These are phyloP conservation scores for Catocala fraxini DNA, from an alignment of 2,888 invertebrate genomes.

Conservation along the genomic window DNA sequence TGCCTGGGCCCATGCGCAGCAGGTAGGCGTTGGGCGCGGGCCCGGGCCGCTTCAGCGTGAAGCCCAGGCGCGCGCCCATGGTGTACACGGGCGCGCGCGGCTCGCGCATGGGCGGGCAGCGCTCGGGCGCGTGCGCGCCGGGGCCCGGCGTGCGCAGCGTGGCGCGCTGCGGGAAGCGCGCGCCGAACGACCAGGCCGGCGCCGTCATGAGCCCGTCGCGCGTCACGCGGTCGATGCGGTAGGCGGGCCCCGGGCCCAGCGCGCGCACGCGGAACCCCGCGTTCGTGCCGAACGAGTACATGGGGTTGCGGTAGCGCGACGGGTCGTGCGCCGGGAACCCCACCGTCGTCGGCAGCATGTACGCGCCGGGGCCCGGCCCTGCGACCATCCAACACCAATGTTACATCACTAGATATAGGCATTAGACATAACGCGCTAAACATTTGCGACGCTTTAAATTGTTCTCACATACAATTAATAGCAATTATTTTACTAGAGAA, in stretches of 20 bases:
- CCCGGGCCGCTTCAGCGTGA: slow-evolving; percentile 74
- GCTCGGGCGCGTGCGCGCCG: slow-evolving; percentile 89
- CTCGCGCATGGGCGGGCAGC: slow-evolving; percentile 83
- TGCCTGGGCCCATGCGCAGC: slow-evolving; percentile 77
- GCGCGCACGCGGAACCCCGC: slow-evolving; percentile 75
- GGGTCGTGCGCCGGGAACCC: slow-evolving; percentile 89
- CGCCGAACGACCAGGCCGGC: slow-evolving; percentile 87
- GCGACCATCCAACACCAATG: no score
- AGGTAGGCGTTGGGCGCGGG: slow-evolving; percentile 90
- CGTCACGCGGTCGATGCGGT: slow-evolving; percentile 77
- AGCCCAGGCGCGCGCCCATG: slow-evolving; percentile 82
- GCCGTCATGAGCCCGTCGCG: slow-evolving; percentile 73
- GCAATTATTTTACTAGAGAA: no score
- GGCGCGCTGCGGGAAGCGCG: slow-evolving; percentile 63
- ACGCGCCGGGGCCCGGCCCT: slow-evolving; percentile 91
- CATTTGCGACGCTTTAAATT: no score
- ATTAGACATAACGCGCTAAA: background rate
- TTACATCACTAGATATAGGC: background rate
- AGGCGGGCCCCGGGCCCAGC: slow-evolving; percentile 83
- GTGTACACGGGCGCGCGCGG: slow-evolving; percentile 87
- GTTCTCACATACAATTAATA: no score
- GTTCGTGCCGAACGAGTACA: slow-evolving; percentile 88
- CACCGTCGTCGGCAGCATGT: slow-evolving; percentile 88
- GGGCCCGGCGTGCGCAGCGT: slow-evolving; percentile 87
- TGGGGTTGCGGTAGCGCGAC: slow-evolving; percentile 88